A percentile compares a stretch with the other conserved stretches of the same genome.
Conservation (phyloP, 2,797 vertebrate genomes). For the Sebastes nivosus region DNA sequence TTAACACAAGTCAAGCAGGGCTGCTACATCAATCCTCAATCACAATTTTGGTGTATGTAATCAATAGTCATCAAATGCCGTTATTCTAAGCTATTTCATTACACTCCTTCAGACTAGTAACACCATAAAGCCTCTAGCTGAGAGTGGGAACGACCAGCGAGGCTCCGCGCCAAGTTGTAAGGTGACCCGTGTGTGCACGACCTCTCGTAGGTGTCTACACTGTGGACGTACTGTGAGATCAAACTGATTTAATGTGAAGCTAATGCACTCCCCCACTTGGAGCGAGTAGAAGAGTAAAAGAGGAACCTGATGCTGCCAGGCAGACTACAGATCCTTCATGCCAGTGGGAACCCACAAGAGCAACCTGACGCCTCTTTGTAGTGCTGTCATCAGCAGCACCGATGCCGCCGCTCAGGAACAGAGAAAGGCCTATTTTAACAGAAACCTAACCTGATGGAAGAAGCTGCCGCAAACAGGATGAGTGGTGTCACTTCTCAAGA, state of each 20-base stretch:
- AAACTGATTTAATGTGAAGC: conserved; percentile 44
- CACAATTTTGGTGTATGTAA: neutral
- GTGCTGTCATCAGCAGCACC: conserved; percentile 66
- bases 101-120: neutral
- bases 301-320: conserved; percentile 53
- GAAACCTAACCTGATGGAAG: conserved; percentile 25
- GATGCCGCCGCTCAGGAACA: conserved; percentile 40
- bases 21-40: neutral
- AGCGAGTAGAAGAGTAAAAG: conserved; percentile 26
- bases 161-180: neutral
- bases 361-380: conserved; percentile 69
- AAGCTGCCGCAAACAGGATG: conserved; percentile 30
- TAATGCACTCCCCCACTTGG: conserved; percentile 15
- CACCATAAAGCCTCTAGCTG: neutral
- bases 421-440: conserved; percentile 56
- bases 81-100: neutral
- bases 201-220: conserved; percentile 11
- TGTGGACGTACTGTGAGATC: conserved; percentile 6
- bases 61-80: neutral
- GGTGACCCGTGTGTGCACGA: conserved; percentile 9
- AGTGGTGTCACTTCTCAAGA: conserved; percentile 29
- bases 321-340: conserved; percentile 44
- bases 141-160: neutral
- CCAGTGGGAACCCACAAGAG: conserved; percentile 46
- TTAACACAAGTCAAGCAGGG: neutral